Percentiles rank a stretch among this genome's conserved stretches.
Conservation (phyloP, 2,888 invertebrate genomes). For the Torymus auratus region DNA sequence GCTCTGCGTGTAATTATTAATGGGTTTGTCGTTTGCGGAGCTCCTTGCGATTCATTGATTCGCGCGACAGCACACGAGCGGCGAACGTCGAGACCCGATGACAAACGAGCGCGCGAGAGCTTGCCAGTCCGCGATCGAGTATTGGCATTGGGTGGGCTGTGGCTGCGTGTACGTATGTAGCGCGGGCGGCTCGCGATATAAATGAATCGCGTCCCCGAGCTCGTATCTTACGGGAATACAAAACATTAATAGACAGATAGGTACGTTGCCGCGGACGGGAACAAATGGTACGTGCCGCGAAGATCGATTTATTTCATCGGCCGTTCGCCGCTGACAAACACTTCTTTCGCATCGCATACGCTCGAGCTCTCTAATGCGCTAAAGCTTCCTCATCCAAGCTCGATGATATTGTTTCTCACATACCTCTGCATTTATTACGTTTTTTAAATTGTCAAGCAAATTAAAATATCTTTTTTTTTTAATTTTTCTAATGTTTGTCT, state of each 20-base stretch:
- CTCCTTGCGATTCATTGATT: conserved; percentile 48
- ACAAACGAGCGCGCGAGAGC: conserved; percentile 48
- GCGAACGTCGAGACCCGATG: conserved; percentile 42
- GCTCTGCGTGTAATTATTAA: conserved; percentile 52
- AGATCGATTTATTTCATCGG: conserved; percentile 72
- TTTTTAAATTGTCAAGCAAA: no score
- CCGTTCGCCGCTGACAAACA: conserved; percentile 57
- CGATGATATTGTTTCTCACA: not conserved
- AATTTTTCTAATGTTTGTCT: no score
- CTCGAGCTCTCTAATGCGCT: no score
- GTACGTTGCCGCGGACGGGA: conserved; percentile 71
- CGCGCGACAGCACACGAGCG: not conserved
- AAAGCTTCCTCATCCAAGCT: no score
- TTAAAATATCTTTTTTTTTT: no score
- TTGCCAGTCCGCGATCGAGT: conserved; percentile 60
- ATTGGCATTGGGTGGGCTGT: conserved; percentile 7
- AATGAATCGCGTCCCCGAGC: conserved; percentile 74
- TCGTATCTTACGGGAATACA: conserved; percentile 72
- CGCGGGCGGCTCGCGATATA: conserved; percentile 65
- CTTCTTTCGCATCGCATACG: conserved; percentile 59
- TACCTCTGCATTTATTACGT: no score
- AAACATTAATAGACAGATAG: conserved; percentile 74
- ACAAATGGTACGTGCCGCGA: conserved; percentile 69
- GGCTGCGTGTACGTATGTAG: conserved; percentile 23
- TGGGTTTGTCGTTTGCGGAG: conserved; percentile 32